These are phyloP conservation scores for Cyphomyrmex costatus DNA, from an alignment of 1,140 invertebrate species.

Conservation along the genomic window DNA sequence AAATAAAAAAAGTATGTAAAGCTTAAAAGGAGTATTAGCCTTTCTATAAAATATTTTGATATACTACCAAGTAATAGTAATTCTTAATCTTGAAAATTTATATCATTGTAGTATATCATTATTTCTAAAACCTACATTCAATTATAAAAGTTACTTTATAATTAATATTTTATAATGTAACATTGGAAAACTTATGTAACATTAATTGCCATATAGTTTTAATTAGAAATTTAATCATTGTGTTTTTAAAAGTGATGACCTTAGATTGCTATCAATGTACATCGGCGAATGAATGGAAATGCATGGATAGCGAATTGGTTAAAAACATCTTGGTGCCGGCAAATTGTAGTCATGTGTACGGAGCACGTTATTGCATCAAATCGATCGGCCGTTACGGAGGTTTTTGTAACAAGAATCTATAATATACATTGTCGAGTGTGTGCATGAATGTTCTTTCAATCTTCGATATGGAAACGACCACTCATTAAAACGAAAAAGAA, in stretches of 20 bases:
- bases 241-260: conserved; percentile 85
- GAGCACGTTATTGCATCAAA: conserved; percentile 95
- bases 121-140: not conserved
- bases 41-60: too few species aligned
- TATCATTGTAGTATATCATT: conserved; percentile 8
- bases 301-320: conserved; percentile 91
- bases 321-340: conserved; percentile 88
- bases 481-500: not conserved
- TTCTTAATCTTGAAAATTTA: not conserved
- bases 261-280: conserved; percentile 95
- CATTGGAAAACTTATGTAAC: conserved; percentile 26
- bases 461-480: not conserved
- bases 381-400: conserved; percentile 89
- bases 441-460: not conserved
- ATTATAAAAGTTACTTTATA: not conserved
- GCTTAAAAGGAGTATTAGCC: too few species aligned
- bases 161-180: conserved; percentile 2
- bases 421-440: conserved; percentile 25
- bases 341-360: conserved; percentile 92
- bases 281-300: conserved; percentile 91
- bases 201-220: not conserved
- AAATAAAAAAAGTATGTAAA: too few species aligned
- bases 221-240: conserved; percentile 60
- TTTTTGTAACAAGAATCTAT: conserved; percentile 73
- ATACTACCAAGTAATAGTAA: too few species aligned